phyloP scores from a whole-genome alignment of 2,888 invertebrate genomes.

The Branchellion lobata region DNA sequence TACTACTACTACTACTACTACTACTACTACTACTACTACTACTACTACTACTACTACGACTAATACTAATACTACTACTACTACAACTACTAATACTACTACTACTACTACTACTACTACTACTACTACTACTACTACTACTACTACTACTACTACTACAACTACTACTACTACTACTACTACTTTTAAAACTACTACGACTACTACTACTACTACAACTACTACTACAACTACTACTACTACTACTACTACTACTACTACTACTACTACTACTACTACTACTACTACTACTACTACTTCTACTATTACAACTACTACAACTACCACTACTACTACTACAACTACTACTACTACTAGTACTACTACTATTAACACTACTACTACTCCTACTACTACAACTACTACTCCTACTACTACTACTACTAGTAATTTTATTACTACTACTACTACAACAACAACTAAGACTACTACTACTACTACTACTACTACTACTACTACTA shows the following conservation, averaged over 20 bases:
- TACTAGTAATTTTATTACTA: neutral
- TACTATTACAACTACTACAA: neutral
- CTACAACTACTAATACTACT: neutral
- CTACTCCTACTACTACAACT: neutral
- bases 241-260: neutral
- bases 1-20: neutral
- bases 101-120: neutral
- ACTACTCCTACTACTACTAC: neutral
- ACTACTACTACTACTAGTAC: slow-evolving; percentile 13
- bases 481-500: slow-evolving; percentile 26
- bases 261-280: neutral
- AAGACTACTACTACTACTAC: slow-evolving; percentile 3
- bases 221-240: neutral
- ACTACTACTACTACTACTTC: neutral
- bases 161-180: neutral
- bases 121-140: neutral
- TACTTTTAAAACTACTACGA: neutral
- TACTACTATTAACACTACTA: neutral
- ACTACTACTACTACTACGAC: neutral
- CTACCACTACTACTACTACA: neutral
- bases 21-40: neutral
- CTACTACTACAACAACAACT: slow-evolving; percentile 11
- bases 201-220: neutral
- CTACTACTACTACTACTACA: neutral
- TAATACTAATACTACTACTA: neutral